A percentile compares a stretch with the other conserved stretches of the same genome.
These are phyloP conservation scores for Aphelenchoides bicaudatus DNA, from an alignment of 2,888 invertebrate species.

Conservation along the genomic window DNA sequence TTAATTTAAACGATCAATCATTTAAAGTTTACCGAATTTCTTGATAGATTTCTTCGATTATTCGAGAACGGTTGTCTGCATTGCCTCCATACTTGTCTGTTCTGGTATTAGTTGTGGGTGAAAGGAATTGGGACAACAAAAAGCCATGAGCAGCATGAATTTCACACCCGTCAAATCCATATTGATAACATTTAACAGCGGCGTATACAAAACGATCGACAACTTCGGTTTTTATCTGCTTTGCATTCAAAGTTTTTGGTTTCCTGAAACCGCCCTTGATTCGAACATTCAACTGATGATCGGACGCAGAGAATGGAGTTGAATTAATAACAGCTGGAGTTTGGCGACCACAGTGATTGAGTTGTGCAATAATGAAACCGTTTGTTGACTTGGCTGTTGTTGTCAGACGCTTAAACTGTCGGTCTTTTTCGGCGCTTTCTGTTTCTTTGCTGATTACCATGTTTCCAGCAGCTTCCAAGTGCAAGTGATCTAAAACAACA, in stretches of 20 bases:
- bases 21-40: conserved; percentile 43
- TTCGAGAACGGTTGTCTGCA: conserved; percentile 38
- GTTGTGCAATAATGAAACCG: conserved; percentile 37
- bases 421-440: conserved; percentile 23
- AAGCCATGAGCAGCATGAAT: conserved; percentile 48
- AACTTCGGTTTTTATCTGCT: conserved; percentile 43
- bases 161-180: conserved; percentile 39
- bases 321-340: conserved; percentile 37
- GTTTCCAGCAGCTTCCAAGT: conserved; percentile 34
- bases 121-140: conserved; percentile 44
- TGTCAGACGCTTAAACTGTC: conserved; percentile 25
- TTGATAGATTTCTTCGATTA: conserved; percentile 46
- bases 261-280: conserved; percentile 34
- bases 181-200: conserved; percentile 23
- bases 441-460: conserved; percentile 25
- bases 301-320: conserved; percentile 40
- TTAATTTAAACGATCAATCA: too few species aligned
- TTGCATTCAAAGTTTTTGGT: conserved; percentile 37
- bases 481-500: conserved; percentile 23
- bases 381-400: conserved; percentile 35
- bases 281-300: conserved; percentile 31
- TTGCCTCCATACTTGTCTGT: conserved; percentile 48
- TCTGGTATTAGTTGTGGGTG: conserved; percentile 45
- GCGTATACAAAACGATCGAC: conserved; percentile 27
- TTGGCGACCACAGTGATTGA: conserved; percentile 42